Conservation (phyloP, 2,888 invertebrate genomes). For the Trissolcus brochymenae region DNA sequence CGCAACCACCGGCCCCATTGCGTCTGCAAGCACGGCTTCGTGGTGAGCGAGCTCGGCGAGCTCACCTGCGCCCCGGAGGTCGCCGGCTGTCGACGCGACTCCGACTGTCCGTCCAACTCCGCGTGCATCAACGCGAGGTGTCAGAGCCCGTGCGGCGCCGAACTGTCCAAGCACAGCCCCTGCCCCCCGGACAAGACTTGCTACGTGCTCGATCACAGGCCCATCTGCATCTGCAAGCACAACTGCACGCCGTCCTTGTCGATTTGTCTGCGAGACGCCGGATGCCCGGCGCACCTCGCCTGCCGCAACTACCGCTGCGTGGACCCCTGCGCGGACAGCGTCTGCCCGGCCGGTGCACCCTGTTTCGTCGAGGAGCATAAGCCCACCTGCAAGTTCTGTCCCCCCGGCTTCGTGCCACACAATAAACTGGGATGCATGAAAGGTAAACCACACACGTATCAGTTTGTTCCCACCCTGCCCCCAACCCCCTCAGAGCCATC, state of each 20-base stretch:
- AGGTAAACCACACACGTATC: constrained; percentile 84
- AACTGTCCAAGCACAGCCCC: constrained; percentile 59
- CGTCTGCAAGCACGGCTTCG: constrained; percentile 92
- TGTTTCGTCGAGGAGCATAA: constrained; percentile 96
- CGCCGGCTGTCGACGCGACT: constrained; percentile 87
- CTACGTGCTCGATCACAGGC: constrained; percentile 90
- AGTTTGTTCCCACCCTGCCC: constrained; percentile 31
- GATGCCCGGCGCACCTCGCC: constrained; percentile 89
- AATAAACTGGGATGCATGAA: constrained; percentile 95
- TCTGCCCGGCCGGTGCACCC: constrained; percentile 90
- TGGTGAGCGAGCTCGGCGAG: constrained; percentile 91
- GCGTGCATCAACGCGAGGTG: constrained; percentile 94
- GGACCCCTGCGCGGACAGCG: constrained; percentile 89
- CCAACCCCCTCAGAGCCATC: neutral
- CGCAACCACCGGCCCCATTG: constrained; percentile 90
- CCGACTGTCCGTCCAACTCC: constrained; percentile 90
- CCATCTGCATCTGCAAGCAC: constrained; percentile 90
- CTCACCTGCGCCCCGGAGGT: constrained; percentile 90
- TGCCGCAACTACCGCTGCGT: constrained; percentile 93
- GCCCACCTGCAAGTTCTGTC: constrained; percentile 97
- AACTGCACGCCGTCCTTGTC: constrained; percentile 91
- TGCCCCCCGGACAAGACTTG: constrained; percentile 91
- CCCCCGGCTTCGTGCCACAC: constrained; percentile 93
- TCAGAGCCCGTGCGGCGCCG: constrained; percentile 89
- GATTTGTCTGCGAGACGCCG: constrained; percentile 92